Evolutionary conservation across 2,113 vertebrate genomes (phyloP).

Genomic region (Chitala chitala): DNA sequence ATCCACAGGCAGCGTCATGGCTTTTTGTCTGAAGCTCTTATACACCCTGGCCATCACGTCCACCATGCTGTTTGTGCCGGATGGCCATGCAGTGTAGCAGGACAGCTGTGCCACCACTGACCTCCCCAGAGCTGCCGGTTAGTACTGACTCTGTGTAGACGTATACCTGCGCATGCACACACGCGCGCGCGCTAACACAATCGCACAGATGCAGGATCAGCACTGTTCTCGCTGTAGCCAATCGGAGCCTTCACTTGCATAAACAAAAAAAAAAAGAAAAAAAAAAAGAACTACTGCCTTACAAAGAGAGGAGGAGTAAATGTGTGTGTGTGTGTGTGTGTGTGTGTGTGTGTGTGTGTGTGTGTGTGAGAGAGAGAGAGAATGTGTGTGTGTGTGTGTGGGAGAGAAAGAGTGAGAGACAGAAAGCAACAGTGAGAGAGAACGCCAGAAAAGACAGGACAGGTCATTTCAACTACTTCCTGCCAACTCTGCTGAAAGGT

Average conservation of each 20-base stretch:
- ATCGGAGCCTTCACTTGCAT: constrained; percentile 8
- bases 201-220: not conserved
- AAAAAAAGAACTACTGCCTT: constrained; percentile 58
- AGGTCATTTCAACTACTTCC: constrained; percentile 18
- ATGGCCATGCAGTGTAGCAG: constrained; percentile 28
- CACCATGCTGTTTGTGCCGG: constrained; percentile 42
- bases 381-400: not conserved
- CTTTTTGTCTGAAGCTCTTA: constrained; percentile 31
- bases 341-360: not conserved
- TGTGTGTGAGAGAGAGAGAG: not conserved
- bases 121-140: not conserved
- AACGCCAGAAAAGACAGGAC: constrained; percentile 1
- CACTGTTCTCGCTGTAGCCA: constrained; percentile 24
- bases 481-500: constrained; percentile 17
- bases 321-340: no score
- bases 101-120: not conserved
- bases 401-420: not conserved
- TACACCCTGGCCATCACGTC: constrained; percentile 48
- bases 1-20: constrained; percentile 35
- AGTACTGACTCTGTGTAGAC: not conserved
- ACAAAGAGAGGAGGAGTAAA: no score
- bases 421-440: not conserved
- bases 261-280: constrained; percentile 36
- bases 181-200: constrained; percentile 6
- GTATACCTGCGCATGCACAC: constrained; percentile 24